These are phyloP conservation scores for Myiagra hebetior DNA, from an alignment of 2,113 vertebrate genomes.

Conservation along the genomic window DNA sequence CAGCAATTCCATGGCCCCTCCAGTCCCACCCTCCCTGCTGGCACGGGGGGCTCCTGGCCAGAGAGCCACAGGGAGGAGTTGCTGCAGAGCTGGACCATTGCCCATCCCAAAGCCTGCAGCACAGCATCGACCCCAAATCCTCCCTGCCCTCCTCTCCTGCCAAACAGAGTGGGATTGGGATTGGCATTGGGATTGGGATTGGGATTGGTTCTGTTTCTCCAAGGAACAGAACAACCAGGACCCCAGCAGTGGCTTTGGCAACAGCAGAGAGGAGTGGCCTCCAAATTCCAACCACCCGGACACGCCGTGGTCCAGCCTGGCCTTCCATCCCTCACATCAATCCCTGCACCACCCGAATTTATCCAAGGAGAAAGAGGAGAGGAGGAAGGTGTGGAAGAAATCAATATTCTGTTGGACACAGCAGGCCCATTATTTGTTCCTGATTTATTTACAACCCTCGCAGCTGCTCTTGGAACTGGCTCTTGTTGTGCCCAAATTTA, in stretches of 20 bases:
- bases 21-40: neutral
- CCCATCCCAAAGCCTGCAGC: neutral
- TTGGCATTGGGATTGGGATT: no score
- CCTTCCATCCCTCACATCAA: neutral
- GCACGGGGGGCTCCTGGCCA: fast-evolving
- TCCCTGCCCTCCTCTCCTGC: neutral
- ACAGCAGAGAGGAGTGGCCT: neutral
- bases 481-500: neutral
- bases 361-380: neutral
- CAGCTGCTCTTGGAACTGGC: neutral
- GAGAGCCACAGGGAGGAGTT: neutral
- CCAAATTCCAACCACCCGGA: neutral
- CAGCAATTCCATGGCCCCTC: neutral
- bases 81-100: fast-evolving
- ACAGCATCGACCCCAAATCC: fast-evolving
- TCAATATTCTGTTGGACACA: neutral
- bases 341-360: fast-evolving
- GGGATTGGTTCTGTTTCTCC: neutral
- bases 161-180: neutral
- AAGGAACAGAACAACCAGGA: neutral
- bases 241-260: neutral
- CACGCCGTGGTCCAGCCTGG: fast-evolving
- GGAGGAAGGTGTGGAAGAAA: neutral
- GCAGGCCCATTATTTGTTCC: neutral
- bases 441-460: neutral